A percentile compares a stretch with the other conserved stretches of the same genome.
Conservation (phyloP, 2,888 invertebrate genomes). For the Cremastinae sp. region DNA sequence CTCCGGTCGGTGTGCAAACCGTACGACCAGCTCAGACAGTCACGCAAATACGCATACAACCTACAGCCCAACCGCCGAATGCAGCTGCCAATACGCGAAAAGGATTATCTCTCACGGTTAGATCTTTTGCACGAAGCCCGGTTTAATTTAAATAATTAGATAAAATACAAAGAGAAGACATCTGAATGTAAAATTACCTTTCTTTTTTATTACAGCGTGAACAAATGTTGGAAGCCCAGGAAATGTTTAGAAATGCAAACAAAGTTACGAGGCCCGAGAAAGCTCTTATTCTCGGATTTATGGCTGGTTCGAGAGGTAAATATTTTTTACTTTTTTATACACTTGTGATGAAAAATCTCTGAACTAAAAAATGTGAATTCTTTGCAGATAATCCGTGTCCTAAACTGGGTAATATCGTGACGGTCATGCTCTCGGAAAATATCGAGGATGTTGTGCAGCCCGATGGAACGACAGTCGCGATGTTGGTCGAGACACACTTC, state of each 20-base stretch:
- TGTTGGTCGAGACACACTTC: constrained; percentile 96
- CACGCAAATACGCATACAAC: constrained; percentile 82
- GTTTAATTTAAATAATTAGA: not conserved
- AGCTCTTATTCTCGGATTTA: constrained; percentile 97
- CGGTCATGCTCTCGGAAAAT: constrained; percentile 96
- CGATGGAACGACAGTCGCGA: constrained; percentile 89
- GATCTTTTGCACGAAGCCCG: constrained; percentile 46
- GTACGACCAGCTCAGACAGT: constrained; percentile 80
- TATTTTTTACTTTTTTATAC: not conserved
- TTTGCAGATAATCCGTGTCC: constrained; percentile 95
- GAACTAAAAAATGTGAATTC: not conserved
- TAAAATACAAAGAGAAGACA: too few relatives aligned
- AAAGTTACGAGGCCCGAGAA: constrained; percentile 98
- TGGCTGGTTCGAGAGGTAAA: constrained; percentile 96
- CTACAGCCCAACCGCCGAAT: constrained; percentile 78
- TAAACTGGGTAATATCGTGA: constrained; percentile 97
- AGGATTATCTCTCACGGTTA: constrained; percentile 87
- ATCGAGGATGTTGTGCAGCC: constrained; percentile 92
- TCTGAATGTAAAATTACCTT: not conserved
- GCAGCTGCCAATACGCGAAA: constrained; percentile 82
- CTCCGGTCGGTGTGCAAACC: constrained; percentile 76
- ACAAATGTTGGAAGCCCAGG: constrained; percentile 97
- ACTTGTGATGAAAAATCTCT: not conserved
- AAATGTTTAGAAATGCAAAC: constrained; percentile 98
- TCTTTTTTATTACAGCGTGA: constrained; percentile 86